phyloP scores from a whole-genome alignment of 2,113 vertebrate species.

The Ptilorrhoa leucosticta region DNA sequence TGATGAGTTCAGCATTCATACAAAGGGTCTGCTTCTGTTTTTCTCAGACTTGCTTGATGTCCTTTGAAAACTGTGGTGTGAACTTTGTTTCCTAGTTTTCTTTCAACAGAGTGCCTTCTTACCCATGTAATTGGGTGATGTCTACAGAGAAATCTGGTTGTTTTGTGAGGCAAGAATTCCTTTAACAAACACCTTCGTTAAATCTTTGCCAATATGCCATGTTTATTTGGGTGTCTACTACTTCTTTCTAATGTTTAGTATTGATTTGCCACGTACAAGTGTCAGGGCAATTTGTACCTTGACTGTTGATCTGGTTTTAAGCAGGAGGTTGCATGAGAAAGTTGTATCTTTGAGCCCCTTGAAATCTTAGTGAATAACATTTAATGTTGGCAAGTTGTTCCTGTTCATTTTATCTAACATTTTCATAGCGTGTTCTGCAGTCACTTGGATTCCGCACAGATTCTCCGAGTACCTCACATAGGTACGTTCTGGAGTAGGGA shows the following conservation, averaged over 20 bases:
- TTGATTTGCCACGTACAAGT: neutral
- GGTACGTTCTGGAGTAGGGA: neutral
- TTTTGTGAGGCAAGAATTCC: neutral
- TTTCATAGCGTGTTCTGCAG: neutral
- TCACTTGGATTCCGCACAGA: neutral
- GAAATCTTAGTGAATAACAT: neutral
- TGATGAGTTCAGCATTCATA: neutral
- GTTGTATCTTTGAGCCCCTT: neutral
- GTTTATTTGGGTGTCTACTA: neutral
- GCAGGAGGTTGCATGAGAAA: neutral
- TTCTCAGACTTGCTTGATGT: neutral
- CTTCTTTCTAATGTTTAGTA: neutral
- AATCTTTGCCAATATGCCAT: neutral
- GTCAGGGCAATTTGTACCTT: neutral
- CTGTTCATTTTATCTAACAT: neutral
- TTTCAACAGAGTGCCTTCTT: neutral
- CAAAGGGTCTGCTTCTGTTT: neutral
- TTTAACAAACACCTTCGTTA: neutral
- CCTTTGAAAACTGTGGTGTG: neutral
- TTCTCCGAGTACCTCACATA: rapidly evolving
- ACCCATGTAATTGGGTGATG: neutral
- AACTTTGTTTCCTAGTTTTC: neutral
- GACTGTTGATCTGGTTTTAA: neutral
- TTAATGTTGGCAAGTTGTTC: neutral
- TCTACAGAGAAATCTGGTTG: neutral